Base-by-base conservation (phyloP, 2,888 invertebrate species). In the Synergus laeviventris region DNA sequence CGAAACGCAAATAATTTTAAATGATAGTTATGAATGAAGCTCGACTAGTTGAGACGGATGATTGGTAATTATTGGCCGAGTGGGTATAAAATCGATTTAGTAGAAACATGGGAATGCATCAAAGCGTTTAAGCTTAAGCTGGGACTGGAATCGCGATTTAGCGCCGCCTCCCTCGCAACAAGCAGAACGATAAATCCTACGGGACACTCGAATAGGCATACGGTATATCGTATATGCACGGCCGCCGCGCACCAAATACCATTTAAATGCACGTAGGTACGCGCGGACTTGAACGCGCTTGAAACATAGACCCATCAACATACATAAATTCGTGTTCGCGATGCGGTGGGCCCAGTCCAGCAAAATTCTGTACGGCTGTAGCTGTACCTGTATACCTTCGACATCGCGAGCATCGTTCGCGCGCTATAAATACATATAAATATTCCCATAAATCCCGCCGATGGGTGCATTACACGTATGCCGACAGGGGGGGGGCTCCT, bases 361-460 rank as follows among this genome's bases (percentile, higher is more conserved):
- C 81, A 80, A 77, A 62, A 75, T 64, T 73, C 79, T 79, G 82
- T 84, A 77, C 54, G n/a, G n/a, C 74, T 38, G 24, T 81, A n/a
- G n/a, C 14, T 70, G 45, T 70, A 18, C 75, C 78, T 76, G 74
- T n/a, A n/a, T 73, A 56, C 49, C 77, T 60, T 66, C 62, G 78
- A 81, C 85, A 85, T 80, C 80, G 78, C 77, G 70, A 70, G 31
- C 49, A 49, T n/a, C 80, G 75, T 78, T 80, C 78, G 64, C 80
- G 81, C 84, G 81, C 84, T 86, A 87, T 85, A 88, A 88, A 88
- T 86, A 87, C 86, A 83, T 81, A 84, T 82, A 84, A 84, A 88
- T 87, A 86, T 82, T 86, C 86, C 84, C 87, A 87, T 88, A 88
- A 88, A 88, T 88, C 86, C 79, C 80, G 74, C 73, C 82, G 76